phyloP scores from a whole-genome alignment of 1,140 invertebrate genomes.

The Samia ricini region DNA sequence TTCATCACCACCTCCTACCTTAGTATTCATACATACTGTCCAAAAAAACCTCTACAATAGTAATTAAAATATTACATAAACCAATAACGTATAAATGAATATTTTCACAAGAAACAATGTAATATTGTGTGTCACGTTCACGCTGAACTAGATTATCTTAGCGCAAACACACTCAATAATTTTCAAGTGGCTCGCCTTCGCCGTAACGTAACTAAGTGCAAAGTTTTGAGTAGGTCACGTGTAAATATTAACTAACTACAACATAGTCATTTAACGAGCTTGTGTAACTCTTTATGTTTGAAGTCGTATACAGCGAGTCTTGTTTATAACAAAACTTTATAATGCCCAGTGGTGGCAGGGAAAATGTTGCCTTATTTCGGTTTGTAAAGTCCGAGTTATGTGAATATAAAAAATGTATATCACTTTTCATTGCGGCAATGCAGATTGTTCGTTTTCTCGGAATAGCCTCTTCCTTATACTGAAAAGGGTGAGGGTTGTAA shows the following conservation, averaged over 20 bases:
- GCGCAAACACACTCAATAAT: not conserved
- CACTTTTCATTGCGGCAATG: not conserved
- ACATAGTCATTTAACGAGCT: not conserved
- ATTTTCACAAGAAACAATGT: not conserved
- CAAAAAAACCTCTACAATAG: no score
- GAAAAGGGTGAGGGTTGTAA: not conserved
- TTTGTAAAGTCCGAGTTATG: not conserved
- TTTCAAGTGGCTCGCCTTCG: not conserved
- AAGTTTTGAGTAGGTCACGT: not conserved
- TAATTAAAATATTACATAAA: no score
- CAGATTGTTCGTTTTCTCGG: not conserved
- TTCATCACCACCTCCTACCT: no score
- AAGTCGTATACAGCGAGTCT: not conserved
- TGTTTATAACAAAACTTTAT: not conserved
- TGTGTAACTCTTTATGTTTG: not conserved
- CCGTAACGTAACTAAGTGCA: not conserved
- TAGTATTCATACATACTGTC: no score
- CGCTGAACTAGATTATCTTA: not conserved
- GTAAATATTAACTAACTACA: not conserved
- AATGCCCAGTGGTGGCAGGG: not conserved
- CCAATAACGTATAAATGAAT: not conserved
- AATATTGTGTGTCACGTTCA: slow-evolving; percentile 1
- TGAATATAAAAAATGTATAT: not conserved
- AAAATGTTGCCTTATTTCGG: not conserved
- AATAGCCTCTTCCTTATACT: not conserved